phyloP scores from a whole-genome alignment of 2,888 invertebrate species.

The Halictus ligatus region DNA sequence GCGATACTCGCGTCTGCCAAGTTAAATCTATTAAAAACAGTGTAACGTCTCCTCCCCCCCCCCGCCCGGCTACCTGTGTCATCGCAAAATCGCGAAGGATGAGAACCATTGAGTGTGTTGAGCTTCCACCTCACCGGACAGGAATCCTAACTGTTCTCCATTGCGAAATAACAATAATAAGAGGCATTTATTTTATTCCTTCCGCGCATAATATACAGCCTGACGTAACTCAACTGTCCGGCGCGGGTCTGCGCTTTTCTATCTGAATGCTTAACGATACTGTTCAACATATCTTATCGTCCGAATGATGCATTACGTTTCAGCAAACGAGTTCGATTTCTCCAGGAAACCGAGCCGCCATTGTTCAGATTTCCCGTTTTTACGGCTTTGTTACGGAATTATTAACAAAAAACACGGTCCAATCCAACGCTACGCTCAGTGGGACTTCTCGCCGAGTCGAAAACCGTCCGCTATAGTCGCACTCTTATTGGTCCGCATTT shows the following conservation, averaged over 20 bases:
- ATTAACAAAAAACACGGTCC: no score
- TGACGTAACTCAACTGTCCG: neutral
- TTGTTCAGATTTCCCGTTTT: neutral
- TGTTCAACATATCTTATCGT: slow-evolving; percentile 36
- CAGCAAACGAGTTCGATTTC: neutral
- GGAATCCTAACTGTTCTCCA: slow-evolving; percentile 21
- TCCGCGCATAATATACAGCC: neutral
- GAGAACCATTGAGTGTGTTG: neutral
- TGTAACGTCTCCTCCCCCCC: neutral
- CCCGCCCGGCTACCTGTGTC: slow-evolving; percentile 18
- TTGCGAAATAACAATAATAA: slow-evolving; percentile 23
- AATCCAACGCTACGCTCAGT: no score
- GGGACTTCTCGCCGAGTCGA: no score
- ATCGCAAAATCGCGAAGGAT: slow-evolving; percentile 24
- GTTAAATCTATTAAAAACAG: neutral
- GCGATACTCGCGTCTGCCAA: slow-evolving; percentile 7
- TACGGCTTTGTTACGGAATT: neutral
- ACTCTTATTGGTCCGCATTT: no score
- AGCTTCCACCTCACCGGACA: neutral
- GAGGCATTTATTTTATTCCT: slow-evolving; percentile 20
- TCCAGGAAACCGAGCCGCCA: slow-evolving; percentile 25
- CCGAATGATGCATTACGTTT: slow-evolving; percentile 31
- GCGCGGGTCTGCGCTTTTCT: neutral
- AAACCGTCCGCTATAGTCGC: no score
- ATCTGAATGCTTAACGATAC: slow-evolving; percentile 40